Percentiles rank a stretch among this genome's conserved stretches.
Evolutionary conservation across 1,140 invertebrate genomes (phyloP).

Genomic region (Aphelinus certus): DNA sequence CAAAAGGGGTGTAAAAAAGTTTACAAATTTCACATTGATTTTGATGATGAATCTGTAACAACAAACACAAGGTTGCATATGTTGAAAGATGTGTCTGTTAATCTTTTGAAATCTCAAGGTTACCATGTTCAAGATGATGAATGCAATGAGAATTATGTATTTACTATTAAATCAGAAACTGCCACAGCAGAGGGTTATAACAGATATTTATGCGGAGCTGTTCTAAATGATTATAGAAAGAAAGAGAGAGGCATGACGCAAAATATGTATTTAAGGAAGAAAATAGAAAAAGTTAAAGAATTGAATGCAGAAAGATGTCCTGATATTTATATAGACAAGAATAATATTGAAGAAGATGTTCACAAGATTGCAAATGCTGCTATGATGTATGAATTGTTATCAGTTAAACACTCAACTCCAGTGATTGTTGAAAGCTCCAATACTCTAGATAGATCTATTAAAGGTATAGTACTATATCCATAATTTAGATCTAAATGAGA

Average conservation of each 20-base stretch:
- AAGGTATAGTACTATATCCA: slow-evolving; percentile 43
- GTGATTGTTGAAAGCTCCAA: slow-evolving; percentile 57
- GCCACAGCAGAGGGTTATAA: slow-evolving; percentile 43
- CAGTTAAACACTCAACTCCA: slow-evolving; percentile 68
- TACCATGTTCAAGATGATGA: slow-evolving; percentile 43
- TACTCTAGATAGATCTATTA: slow-evolving; percentile 37
- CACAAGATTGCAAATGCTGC: slow-evolving; percentile 70
- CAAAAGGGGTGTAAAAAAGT: slow-evolving; percentile 30
- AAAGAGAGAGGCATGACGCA: slow-evolving; percentile 62
- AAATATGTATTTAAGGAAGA: slow-evolving; percentile 55
- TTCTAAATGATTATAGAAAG: slow-evolving; percentile 60
- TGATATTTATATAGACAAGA: slow-evolving; percentile 39
- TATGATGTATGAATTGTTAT: slow-evolving; percentile 72
- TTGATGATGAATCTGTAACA: slow-evolving; percentile 51
- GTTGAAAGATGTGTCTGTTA: slow-evolving; percentile 56
- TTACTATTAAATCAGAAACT: slow-evolving; percentile 64
- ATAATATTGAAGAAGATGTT: slow-evolving; percentile 50
- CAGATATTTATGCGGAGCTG: slow-evolving; percentile 63
- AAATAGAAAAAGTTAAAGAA: slow-evolving; percentile 50
- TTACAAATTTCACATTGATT: slow-evolving; percentile 43
- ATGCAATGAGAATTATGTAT: slow-evolving; percentile 51
- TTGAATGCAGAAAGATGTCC: slow-evolving; percentile 63
- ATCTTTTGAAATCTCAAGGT: slow-evolving; percentile 56
- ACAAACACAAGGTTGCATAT: slow-evolving; percentile 57
- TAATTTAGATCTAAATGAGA: neutral